Base-by-base conservation (phyloP, 2,888 invertebrate genomes). In the Phragmatobia fuliginosa region DNA sequence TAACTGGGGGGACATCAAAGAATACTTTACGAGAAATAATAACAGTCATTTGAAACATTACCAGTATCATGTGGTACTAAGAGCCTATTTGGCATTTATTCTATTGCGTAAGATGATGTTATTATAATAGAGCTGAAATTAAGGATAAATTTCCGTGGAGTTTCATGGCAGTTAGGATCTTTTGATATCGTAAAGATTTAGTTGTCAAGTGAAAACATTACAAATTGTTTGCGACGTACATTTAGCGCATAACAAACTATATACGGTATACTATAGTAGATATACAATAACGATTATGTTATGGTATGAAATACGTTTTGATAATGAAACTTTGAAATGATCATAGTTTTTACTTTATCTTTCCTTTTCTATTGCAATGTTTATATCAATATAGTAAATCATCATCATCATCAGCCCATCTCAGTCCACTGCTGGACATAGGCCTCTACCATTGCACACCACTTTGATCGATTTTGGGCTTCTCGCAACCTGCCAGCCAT, bases 1-100 rank as follows among this genome's bases (percentile, higher is more conserved):
- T 60, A 75, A 65, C 66, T 58, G 62, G 16, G 3, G 11, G 10
- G n/a, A 61, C 71, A 72, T 76, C 70, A 75, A 75, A 77, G 61
- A 71, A 21, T 70, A 62, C 66, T 82, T 74, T 69, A 33, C 7
- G 61, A 56, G 25, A 63, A 82, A 82, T 79, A 72, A 75, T 79
- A 72, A 75, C 73, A 62, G 76, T 58, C 65, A 78, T 82, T 80
- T 74, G 70, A 56, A 61, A 61, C 33, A 28, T 52, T 66, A 32
- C 16, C 60, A 32, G 52, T 58, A 62, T 62, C 45, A 68, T 68
- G 68, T 67, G 31, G 67, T 33, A 36, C 59, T 59, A 38, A 67
- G 38, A 49, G 31, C 11, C 69, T 67, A 59, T 58, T 38, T 67
- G 61, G 62, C 64, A 63, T 38, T 64, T 58, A 68, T 69, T 32